These are phyloP conservation scores for Limanda limanda DNA, from an alignment of 2,113 vertebrate species.

Conservation along the genomic window DNA sequence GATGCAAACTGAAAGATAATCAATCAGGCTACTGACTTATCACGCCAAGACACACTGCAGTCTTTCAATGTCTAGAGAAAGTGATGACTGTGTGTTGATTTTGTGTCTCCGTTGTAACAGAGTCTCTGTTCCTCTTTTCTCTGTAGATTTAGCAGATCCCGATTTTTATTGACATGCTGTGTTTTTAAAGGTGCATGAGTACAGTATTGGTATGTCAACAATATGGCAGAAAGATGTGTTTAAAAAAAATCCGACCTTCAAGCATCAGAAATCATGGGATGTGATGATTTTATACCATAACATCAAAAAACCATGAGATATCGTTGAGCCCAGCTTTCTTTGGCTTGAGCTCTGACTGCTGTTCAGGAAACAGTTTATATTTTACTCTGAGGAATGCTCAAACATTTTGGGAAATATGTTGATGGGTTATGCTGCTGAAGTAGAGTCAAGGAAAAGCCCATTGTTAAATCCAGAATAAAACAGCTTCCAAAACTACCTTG, in stretches of 20 bases:
- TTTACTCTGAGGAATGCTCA: background rate
- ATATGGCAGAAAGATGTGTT: background rate
- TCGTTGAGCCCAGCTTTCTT: slow-evolving; percentile 26
- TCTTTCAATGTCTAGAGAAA: background rate
- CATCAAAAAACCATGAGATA: slow-evolving; percentile 6
- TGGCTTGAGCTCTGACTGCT: slow-evolving; percentile 17
- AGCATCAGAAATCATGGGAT: slow-evolving; percentile 9
- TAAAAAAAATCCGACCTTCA: slow-evolving; percentile 17
- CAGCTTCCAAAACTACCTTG: background rate
- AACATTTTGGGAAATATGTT: slow-evolving; percentile 14
- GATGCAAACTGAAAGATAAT: slow-evolving; percentile 63
- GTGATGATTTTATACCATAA: slow-evolving; percentile 36
- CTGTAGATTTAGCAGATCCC: background rate
- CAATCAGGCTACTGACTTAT: slow-evolving; percentile 55
- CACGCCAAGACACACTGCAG: slow-evolving; percentile 40
- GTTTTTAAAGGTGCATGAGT: background rate
- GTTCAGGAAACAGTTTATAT: slow-evolving; percentile 24
- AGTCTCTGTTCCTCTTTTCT: background rate
- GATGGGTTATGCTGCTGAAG: background rate
- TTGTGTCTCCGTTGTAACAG: slow-evolving; percentile 4
- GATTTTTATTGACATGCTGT: background rate
- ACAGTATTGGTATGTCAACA: background rate
- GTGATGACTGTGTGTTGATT: slow-evolving; percentile 28
- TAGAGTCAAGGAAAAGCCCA: slow-evolving; percentile 1
- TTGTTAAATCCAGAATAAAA: slow-evolving; percentile 4